Conservation (phyloP, 2,888 invertebrate genomes). For the Blastobasis adustella region DNA sequence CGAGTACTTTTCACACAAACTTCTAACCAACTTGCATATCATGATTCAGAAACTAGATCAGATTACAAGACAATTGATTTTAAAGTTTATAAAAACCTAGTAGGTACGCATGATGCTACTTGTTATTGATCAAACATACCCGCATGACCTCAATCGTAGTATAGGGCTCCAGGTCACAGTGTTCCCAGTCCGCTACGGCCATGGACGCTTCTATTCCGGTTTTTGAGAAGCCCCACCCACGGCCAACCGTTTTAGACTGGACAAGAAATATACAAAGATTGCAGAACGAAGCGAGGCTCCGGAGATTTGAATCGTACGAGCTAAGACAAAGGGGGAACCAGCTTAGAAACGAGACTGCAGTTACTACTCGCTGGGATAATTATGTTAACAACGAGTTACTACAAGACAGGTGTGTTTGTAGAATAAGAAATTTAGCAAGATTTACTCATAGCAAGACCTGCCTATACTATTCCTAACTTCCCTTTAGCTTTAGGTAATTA, state of each 20-base stretch:
- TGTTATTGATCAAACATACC: slow-evolving; percentile 23
- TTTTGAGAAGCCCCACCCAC: slow-evolving; percentile 80
- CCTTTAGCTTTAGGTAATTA: too few relatives aligned
- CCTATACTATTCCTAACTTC: too few relatives aligned
- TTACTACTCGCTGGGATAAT: slow-evolving; percentile 85
- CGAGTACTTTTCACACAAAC: too few relatives aligned
- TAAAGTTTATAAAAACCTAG: not conserved
- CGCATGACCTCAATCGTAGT: not conserved
- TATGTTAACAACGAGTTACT: slow-evolving; percentile 83
- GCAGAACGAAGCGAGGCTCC: slow-evolving; percentile 80
- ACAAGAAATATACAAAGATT: slow-evolving; percentile 82
- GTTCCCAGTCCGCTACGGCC: slow-evolving; percentile 1
- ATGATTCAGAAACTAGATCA: too few relatives aligned
- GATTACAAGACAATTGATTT: too few relatives aligned
- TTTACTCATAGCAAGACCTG: too few relatives aligned
- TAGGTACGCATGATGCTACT: not conserved
- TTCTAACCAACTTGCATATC: too few relatives aligned
- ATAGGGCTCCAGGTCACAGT: slow-evolving; percentile 3
- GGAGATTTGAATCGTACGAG: slow-evolving; percentile 79
- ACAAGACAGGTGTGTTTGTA: slow-evolving; percentile 74
- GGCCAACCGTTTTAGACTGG: slow-evolving; percentile 83
- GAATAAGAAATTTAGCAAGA: too few relatives aligned
- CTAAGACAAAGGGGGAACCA: slow-evolving; percentile 81
- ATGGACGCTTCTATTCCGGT: slow-evolving; percentile 65
- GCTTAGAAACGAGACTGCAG: slow-evolving; percentile 82